Base-by-base conservation (phyloP, 2,113 vertebrate species). In the Oryzias curvinotus region DNA sequence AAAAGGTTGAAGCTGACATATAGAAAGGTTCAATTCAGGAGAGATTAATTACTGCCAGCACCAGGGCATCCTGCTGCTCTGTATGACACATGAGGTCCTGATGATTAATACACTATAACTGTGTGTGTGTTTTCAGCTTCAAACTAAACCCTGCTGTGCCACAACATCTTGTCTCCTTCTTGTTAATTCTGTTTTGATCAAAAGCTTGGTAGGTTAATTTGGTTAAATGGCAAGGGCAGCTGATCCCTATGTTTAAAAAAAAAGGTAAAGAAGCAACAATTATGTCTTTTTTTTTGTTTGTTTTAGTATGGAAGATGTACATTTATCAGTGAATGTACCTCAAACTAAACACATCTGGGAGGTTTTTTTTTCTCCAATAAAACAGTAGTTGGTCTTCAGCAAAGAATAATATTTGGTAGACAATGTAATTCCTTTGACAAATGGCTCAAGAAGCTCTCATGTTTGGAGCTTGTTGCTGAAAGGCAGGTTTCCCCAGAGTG, bases 141-240 rank as follows among this genome's bases (percentile, higher is more conserved):
- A 69, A 68, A 30, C 46, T 19, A 21, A 26, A 64, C 30, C 78
- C 69, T 65, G 73, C 83, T 85, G 78, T 57, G 83, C 68, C 54
- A 58, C 68, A 80, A 68, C 58, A 75, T 86, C 77, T 77, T 72
- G 57, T 75, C 76, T 77, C 81, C 70, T 74, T 47, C 77, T 57
- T 59, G 69, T 83, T 88, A 83, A 83, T 90, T 85, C 66, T 87
- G 71, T 90, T 90, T 89, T 86, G 73, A 90, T 90, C 85, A 88
- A 87, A 91, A 87, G 56, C 76, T 80, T 54, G 41, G 71, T 80
- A 73, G 80, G 82, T 85, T 84, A 74, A 85, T 87, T 85, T 86
- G 74, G 84, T 78, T 62, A 70, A 66, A 71, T 80, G 68, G 62
- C 54, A 69, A 57, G 59, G 83, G 73, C 89, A 90, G 83, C 85